phyloP scores from a whole-genome alignment of 2,888 invertebrate genomes.

The Scotopteryx bipunctaria region DNA sequence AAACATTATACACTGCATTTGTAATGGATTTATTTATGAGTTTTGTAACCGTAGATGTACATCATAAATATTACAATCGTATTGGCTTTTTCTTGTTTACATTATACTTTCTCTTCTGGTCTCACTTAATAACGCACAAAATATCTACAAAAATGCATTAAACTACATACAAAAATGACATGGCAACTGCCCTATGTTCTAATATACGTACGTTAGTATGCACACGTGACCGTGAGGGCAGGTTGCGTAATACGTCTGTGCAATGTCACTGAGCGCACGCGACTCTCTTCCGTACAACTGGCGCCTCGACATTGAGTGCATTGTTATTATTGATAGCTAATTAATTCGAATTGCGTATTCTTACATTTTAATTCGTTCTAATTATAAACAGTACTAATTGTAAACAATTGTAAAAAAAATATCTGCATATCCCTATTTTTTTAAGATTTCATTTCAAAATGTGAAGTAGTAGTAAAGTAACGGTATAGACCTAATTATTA shows the following conservation, averaged over 20 bases:
- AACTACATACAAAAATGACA: no score
- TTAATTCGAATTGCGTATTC: neutral
- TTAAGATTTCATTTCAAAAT: no score
- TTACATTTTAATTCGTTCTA: neutral
- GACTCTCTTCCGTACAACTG: constrained; percentile 19
- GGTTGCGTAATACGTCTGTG: constrained; percentile 60
- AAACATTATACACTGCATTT: constrained; percentile 55
- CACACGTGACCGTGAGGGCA: constrained; percentile 57
- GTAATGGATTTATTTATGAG: constrained; percentile 57
- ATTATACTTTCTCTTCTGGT: constrained; percentile 33
- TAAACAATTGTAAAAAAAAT: no score
- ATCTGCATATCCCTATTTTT: no score
- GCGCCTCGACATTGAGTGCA: constrained; percentile 14
- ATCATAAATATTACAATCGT: constrained; percentile 42
- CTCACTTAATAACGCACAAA: constrained; percentile 2
- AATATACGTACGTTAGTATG: constrained; percentile 8
- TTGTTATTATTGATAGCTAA: neutral
- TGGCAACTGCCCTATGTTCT: no score
- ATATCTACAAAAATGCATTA: neutral
- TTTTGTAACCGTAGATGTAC: constrained; percentile 51
- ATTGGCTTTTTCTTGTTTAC: constrained; percentile 32
- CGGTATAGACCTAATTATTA: no score
- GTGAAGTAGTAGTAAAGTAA: no score
- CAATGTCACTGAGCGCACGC: constrained; percentile 56
- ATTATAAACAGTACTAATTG: no score